Evolutionary conservation across 2,797 vertebrate genomes (phyloP), one percentile per base, ranked within the genome.

Genomic region (Tokudaia tokunoshimensis): DNA sequence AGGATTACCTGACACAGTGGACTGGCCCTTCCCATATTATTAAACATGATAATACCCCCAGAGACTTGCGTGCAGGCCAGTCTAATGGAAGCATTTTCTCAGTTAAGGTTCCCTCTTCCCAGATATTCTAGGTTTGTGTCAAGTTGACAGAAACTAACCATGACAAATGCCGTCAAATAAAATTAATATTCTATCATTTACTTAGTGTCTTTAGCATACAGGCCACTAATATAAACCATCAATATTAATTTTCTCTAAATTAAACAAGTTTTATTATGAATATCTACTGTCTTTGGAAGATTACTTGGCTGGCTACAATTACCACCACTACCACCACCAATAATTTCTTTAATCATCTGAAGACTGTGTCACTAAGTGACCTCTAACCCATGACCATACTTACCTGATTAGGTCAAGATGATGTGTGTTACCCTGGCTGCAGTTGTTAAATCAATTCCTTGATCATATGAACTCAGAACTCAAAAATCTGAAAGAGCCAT

Each of bases 191-290:
- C 74, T 31, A 82, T 59, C 19, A 57, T 70, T 89, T 93, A 72
- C 57, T 87, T 81, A 79, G 14, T 61, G 41, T 89, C 52, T 92
- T 79, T 1, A 78, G 22, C 19, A 61, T 47, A 41, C 6, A 95
- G 3, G 20, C 6, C 14, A 78, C 89, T 74, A 82, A 44, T 74
- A 61, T 87, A 78, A 89, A 74, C 13, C 86, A 0, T 47, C 82
- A 70, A 67, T 81, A 47, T 76, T 89, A 94, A 79, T 79, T 86
- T 78, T 90, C 44, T 94, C 20, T 94, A 65, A 89, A 82, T 12
- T 65, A 19, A 84, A 20, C 20, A 80, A 44, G 8, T 41, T 67
- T 72, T 52, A 31, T 94, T 65, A 47, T n/a, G 57, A 12, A 34
- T 59, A 67, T 10, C 15, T 79, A 19, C 34, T 92, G 2, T n/a